Evolutionary conservation across 1,140 invertebrate genomes (phyloP).

Genomic region (Euwallacea similis): DNA sequence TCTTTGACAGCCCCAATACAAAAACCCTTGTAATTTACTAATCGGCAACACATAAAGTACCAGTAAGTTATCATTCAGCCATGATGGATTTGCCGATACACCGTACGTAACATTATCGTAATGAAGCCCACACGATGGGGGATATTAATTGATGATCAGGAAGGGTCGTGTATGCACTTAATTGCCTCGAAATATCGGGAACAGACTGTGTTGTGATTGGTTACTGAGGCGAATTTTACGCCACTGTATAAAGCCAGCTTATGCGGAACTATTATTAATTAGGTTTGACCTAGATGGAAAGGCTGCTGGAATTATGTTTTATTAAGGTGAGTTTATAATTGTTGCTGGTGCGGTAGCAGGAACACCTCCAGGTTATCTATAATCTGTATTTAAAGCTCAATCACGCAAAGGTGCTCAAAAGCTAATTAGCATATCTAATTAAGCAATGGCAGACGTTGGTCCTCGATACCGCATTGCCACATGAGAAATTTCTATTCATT

Average conservation of each 20-base stretch:
- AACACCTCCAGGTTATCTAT: too few relatives aligned
- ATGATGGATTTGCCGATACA: conserved; percentile 10
- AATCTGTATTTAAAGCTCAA: too few relatives aligned
- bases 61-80: conserved; percentile 5
- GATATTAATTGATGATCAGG: conserved; percentile 11
- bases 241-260: background rate
- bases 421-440: too few relatives aligned
- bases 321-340: too few relatives aligned
- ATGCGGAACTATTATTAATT: background rate
- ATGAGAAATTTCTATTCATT: too few relatives aligned
- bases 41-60: background rate
- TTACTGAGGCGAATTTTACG: conserved; percentile 3
- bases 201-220: conserved; percentile 3
- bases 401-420: too few relatives aligned
- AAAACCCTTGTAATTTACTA: background rate
- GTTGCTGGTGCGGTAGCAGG: too few relatives aligned
- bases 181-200: conserved; percentile 6
- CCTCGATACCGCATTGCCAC: too few relatives aligned
- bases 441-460: too few relatives aligned
- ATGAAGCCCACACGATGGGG: conserved; percentile 2
- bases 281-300: background rate
- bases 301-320: too few relatives aligned
- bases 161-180: conserved; percentile 13
- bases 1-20: background rate
- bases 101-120: conserved; percentile 9